phyloP scores from a whole-genome alignment of 2,113 vertebrate genomes.

The Heterotis niloticus region DNA sequence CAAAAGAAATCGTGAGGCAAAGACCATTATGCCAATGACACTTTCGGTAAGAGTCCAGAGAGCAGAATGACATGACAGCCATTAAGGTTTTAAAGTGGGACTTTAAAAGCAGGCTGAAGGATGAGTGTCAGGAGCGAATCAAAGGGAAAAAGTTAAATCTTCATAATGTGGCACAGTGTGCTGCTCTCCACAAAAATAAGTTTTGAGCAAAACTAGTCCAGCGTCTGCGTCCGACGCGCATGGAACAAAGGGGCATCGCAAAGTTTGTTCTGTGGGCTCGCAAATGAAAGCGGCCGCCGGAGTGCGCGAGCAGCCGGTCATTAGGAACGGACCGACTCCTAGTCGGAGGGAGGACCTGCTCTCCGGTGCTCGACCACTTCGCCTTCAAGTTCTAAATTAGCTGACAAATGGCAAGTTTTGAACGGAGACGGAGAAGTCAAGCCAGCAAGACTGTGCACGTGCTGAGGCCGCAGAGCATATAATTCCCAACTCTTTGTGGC shows the following conservation, averaged over 20 bases:
- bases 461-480: constrained; percentile 36
- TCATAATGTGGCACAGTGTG: constrained; percentile 65
- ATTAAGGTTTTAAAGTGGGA: constrained; percentile 75
- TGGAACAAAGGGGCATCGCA: constrained; percentile 61
- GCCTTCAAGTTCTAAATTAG: constrained; percentile 47
- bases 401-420: constrained; percentile 43
- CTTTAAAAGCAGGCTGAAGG: constrained; percentile 77
- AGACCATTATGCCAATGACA: constrained; percentile 79
- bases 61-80: constrained; percentile 75
- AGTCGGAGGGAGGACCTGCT: constrained; percentile 47
- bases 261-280: constrained; percentile 54
- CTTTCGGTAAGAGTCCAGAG: constrained; percentile 78
- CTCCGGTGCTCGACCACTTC: background rate
- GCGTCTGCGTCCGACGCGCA: constrained; percentile 49
- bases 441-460: constrained; percentile 38
- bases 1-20: constrained; percentile 70
- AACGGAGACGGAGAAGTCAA: constrained; percentile 2
- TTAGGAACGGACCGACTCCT: constrained; percentile 57
- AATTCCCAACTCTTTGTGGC: constrained; percentile 39
- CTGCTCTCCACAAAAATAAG: constrained; percentile 49
- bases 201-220: constrained; percentile 60
- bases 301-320: constrained; percentile 65
- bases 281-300: constrained; percentile 62
- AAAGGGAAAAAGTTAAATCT: constrained; percentile 75
- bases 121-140: constrained; percentile 74